Evolutionary conservation across 2,797 vertebrate species (phyloP), one percentile per base, ranked within the genome.

Genomic region (Melopsittacus undulatus): DNA sequence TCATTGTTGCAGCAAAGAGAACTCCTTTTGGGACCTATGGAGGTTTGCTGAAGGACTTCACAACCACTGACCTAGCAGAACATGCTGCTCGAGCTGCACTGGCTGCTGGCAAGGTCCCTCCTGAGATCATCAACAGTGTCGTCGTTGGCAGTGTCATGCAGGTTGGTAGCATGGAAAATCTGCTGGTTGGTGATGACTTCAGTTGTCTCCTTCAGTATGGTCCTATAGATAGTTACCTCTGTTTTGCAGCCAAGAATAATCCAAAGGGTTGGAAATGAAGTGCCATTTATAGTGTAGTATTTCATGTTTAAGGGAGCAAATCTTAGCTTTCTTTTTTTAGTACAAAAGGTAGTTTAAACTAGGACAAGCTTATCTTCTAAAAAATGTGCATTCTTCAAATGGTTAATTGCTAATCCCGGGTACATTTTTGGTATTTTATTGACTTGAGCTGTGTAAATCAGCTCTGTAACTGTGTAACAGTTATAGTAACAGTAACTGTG

Each of bases 21-120:
- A 99, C 99, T 6, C 99, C 99, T 2, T 99, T 99, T 2, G 99
- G 99, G 26, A 95, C 98, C 2, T 99, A 98, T 3, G 99, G 99
- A 6, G 99, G 99, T 1, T 94, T 98, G 45, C 97, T 99, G 89
- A 99, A 98, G 96, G 99, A 99, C 83, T 98, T 99, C 98, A 98
- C 98, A 3, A 98, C 99, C 29, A 99, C 98, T 1, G 99, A 99
- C 80, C 89, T 99, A 95, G 96, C 98, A 1, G 99, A 99, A 19
- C 98, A 99, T 17, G 99, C 99, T 3, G 98, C 99, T 32, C 99
- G 97, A 83, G 98, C 99, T 3, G 99, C 99, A 2, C 96, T 99
- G 14, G 97, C 98, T 27, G 98, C 99, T 11, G 99, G 99, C 16
- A 98, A 98, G 17, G 97, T 99, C 18, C 96, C 98, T 9, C 98